Base-by-base conservation (phyloP, 2,113 vertebrate species). In the Cochlearius cochlearius region DNA sequence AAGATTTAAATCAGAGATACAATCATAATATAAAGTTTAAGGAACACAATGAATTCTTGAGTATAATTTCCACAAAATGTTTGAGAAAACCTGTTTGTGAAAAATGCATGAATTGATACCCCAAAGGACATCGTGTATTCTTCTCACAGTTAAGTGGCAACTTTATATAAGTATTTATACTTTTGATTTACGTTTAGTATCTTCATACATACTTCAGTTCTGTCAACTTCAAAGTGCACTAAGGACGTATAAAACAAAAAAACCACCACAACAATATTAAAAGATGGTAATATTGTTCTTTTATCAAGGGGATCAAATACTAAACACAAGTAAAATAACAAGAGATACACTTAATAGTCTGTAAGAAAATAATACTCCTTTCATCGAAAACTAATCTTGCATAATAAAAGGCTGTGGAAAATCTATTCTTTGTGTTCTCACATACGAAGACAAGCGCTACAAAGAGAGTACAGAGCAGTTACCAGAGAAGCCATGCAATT, bases 1-100 rank as follows among this genome's bases (percentile, higher is more conserved):
- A 47, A 96, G 86, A 81, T 86, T 92, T 92, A 88, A 92, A 96
- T 78, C 71, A 94, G 80, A 87, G 34, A 25, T 69, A 63, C 4
- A 36, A 58, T 34, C 22, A 43, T 36, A 62, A 56, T 52, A 32
- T 3, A n/a, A 89, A 26, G 23, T 59, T 55, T 29, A 77, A 80
- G 11, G 14, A 95, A 63, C 9, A 78, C 41, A 77, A 78, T 19
- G 6, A 89, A 75, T 43, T 75, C 21, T 38, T 38, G 7, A 71
- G 17, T 41, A 17, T 32, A 20, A 52, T 63, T 81, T 19, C 30
- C 11, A 1, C 30, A 79, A 83, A 81, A 29, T 12, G 78, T 9
- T 32, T 62, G n/a, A 45, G 32, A 53, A 82, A 79, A 74, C 1
- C 3, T 59, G 5, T 43, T 43, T 17, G 25, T 53, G 32, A 93